phyloP scores from a whole-genome alignment of 1,140 invertebrate species.

The Tetramorium simillimum region DNA sequence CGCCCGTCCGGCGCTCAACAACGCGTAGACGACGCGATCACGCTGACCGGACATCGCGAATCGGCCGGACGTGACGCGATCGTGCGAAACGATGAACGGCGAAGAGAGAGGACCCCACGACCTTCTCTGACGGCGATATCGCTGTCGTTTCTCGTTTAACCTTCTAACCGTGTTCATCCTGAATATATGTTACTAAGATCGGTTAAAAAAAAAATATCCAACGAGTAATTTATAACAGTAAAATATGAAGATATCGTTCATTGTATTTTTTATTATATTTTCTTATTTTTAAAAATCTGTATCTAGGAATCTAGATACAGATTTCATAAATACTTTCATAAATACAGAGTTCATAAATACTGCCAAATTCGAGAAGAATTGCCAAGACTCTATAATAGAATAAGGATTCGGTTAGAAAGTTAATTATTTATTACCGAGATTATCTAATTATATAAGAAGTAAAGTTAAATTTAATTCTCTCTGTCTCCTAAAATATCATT shows the following conservation, averaged over 20 bases:
- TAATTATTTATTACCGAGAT: not conserved
- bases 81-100: constrained; percentile 39
- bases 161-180: constrained; percentile 22
- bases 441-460: not conserved
- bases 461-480: not conserved
- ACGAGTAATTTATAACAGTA: constrained; percentile 4
- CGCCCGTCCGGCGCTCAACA: constrained; percentile 21
- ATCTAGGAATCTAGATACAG: too few species aligned
- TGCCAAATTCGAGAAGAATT: not conserved
- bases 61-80: constrained; percentile 50
- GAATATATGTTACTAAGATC: constrained; percentile 10
- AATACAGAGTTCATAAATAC: not conserved
- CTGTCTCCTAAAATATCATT: not conserved
- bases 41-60: constrained; percentile 40
- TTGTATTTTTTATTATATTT: not conserved
- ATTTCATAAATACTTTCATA: not conserved
- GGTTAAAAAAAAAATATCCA: not conserved
- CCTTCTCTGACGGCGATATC: constrained; percentile 29
- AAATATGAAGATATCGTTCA: not conserved
- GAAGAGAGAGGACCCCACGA: constrained; percentile 9
- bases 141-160: constrained; percentile 30
- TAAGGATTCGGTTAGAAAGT: not conserved
- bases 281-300: not conserved
- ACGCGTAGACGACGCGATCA: constrained; percentile 50
- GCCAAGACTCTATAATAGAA: not conserved